Base-by-base conservation (phyloP, 2,888 invertebrate species). In the Operophtera brumata region DNA sequence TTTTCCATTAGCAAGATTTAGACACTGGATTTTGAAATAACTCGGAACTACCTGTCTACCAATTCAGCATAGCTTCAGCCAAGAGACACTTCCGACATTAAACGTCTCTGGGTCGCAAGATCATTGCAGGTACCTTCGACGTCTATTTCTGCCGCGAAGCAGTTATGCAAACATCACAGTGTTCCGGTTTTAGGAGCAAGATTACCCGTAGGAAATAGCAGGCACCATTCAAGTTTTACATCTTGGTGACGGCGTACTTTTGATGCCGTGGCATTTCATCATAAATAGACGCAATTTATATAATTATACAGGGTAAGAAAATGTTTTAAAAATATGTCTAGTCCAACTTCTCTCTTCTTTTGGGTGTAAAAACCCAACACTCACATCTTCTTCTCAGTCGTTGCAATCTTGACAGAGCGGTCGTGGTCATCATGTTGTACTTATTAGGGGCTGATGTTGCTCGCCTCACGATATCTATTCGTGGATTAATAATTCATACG, bases 201-300 rank as follows among this genome's bases (percentile, higher is more conserved):
- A 41, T 41, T 30, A 41, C 44, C 1, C 30, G 43, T 25, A 35
- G 44, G 41, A 49, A 45, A 49, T 54, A 34, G 39, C 54, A 40
- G 34, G 35, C 35, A 45, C 44, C 48, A 40, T 30, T 11, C 13
- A 20, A 53, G 36, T 36, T 20, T 13, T 39, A 35, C 40, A 48
- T 30, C 48, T 44, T 36, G 28, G 34, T 34, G 47, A 32, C 50
- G n/a, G 12, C 20, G 34, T 9, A 11, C n/a, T n/a, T 20, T 12
- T 25, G 30, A 42, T 32, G 30, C 20, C 32, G 43, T 42, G 37
- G 37, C 30, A 42, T 47, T 53, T 43, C 39, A 13, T 36, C 28
- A 34, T 35, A 35, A 40, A 40, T 46, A 35, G 12, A 10, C 44
- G 41, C 34, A 51, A 46, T 46, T 40, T 41, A 34, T 46, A 41